phyloP scores from a whole-genome alignment of 2,113 vertebrate species.

The Gambusia holbrooki region DNA sequence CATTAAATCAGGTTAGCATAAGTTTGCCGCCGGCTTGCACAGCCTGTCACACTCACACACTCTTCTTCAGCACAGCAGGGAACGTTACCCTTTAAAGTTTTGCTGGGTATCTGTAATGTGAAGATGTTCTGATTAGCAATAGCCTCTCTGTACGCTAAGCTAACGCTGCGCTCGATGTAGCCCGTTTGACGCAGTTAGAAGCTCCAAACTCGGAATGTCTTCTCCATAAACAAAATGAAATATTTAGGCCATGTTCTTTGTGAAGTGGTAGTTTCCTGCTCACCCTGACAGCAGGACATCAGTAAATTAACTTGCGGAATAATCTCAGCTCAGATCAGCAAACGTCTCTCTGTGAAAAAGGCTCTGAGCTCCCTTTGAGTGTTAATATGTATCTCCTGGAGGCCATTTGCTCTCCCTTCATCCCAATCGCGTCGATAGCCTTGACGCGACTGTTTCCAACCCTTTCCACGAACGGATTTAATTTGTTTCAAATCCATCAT shows the following conservation, averaged over 20 bases:
- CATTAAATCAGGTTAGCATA: constrained; percentile 34
- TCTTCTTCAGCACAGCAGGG: constrained; percentile 26
- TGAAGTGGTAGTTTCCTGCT: not conserved
- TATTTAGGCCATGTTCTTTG: not conserved
- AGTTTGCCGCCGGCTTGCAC: constrained; percentile 2
- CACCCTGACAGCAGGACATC: not conserved
- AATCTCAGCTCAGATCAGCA: not conserved
- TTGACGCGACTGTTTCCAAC: constrained; percentile 26
- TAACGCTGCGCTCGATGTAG: not conserved
- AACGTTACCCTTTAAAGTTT: constrained; percentile 34
- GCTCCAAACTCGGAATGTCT: not conserved
- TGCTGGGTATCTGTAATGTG: constrained; percentile 25
- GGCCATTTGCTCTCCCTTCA: constrained; percentile 4
- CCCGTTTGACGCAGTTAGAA: not conserved
- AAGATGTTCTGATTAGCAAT: constrained; percentile 7
- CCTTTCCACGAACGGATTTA: constrained; percentile 31
- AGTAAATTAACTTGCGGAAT: constrained; percentile 1
- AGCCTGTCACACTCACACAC: constrained; percentile 14
- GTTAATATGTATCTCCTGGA: constrained; percentile 4
- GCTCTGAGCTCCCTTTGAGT: constrained; percentile 2
- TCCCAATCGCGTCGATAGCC: constrained; percentile 13
- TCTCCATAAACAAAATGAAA: not conserved
- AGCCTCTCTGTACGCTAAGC: constrained; percentile 26
- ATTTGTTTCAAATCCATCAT: constrained; percentile 51
- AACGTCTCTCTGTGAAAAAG: constrained; percentile 1